Evolutionary conservation across 2,888 invertebrate genomes (phyloP), one percentile per base, ranked within the genome.

Genomic region (Troides oblongomaculatus): DNA sequence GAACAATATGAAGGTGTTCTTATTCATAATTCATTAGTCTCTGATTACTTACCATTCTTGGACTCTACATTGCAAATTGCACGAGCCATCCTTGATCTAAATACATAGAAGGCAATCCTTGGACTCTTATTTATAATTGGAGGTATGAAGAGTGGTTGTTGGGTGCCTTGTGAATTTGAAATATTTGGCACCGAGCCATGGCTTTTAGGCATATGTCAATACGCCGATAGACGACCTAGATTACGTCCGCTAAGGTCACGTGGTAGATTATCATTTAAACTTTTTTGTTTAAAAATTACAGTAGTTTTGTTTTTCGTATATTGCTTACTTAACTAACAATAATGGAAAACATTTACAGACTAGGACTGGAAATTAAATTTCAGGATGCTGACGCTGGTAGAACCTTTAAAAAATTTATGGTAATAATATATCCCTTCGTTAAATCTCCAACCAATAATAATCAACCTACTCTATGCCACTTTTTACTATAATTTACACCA

Each of bases 71-170:
- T 69, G 69, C 65, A 66, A 66, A 62, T 69, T 61, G 39, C 53
- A 21, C 14, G 21, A 21, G 17, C n/a, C 62, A 66, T 69, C 69
- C 65, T 69, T 69, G 69, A 69, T 69, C 69, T 69, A 66, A 69
- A 66, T 69, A 66, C 56, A 30, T 57, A 25, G 57, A 69, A 62
- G 64, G 60, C 14, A 46, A 46, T 69, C 62, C 69, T 69, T 69
- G 62, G 65, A 62, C 65, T 66, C 62, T 57, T 64, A 63, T 68
- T 68, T 58, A 68, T 68, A 68, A 63, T 68, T 50, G 58, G 50
- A 63, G 21, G 65, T 64, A 64, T 59, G 68, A 30, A 46, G 43
- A 21, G 43, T 59, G 62, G 17, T 18, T 68, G 62, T 50, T 62
- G 58, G 58, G 25, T 58, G 57, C 57, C 62, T 58, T 64, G 56